These are phyloP conservation scores for Apodemus sylvaticus DNA, from an alignment of 2,113 vertebrate genomes.

Conservation along the genomic window DNA sequence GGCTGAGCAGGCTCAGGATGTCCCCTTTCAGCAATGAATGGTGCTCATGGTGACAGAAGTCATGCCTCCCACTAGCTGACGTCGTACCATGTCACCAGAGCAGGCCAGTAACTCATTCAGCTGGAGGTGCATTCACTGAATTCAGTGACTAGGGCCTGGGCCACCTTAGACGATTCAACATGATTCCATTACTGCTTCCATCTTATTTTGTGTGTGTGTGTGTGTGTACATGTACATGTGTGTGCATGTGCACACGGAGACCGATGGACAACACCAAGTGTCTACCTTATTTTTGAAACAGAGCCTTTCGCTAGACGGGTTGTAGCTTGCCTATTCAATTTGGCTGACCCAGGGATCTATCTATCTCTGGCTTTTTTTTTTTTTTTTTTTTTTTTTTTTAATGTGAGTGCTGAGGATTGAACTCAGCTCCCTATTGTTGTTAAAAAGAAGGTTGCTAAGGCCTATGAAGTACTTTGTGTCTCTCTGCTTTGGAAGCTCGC, in stretches of 20 bases:
- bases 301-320: background rate
- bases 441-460: background rate
- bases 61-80: background rate
- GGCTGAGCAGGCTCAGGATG: background rate
- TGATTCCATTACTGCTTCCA: background rate
- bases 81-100: background rate
- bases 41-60: too few relatives aligned
- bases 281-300: background rate
- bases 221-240: background rate
- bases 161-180: background rate
- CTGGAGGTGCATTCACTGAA: background rate
- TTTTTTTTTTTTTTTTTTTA: background rate
- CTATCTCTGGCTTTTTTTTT: background rate
- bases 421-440: background rate
- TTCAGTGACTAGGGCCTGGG: background rate
- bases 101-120: background rate
- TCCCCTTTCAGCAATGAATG: background rate
- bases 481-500: background rate
- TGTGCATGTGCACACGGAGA: background rate
- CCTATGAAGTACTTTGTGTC: background rate
- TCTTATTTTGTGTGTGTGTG: background rate
- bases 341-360: background rate
- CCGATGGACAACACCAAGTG: background rate
- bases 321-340: background rate
- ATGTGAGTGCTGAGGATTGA: background rate